Evolutionary conservation across 2,888 invertebrate species (phyloP).

Genomic region (Tetragnatha montana): DNA sequence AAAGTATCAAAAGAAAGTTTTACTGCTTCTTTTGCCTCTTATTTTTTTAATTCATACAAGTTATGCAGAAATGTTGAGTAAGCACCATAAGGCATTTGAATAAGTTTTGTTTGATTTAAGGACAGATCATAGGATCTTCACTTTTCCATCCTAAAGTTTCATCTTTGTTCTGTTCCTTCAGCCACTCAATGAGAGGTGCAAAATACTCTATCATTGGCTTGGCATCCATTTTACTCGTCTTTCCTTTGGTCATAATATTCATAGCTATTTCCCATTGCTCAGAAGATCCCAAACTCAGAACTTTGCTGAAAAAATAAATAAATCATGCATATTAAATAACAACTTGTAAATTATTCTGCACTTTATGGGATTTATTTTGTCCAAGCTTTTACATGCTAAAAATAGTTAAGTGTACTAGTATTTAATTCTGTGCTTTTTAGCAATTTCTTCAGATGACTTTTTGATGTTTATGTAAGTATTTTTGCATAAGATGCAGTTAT

Average conservation of each 20-base stretch:
- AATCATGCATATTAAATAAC: neutral
- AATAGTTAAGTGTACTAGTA: neutral
- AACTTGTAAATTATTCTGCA: neutral
- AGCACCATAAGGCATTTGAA: too few relatives aligned
- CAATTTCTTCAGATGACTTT: too few relatives aligned
- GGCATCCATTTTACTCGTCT: slow-evolving; percentile 82
- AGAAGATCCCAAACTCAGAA: slow-evolving; percentile 69
- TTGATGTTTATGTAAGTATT: too few relatives aligned
- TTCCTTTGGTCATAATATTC: slow-evolving; percentile 71
- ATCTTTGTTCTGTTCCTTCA: slow-evolving; percentile 87
- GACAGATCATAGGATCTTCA: slow-evolving; percentile 63
- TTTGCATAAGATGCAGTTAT: too few relatives aligned
- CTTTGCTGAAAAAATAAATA: slow-evolving; percentile 39
- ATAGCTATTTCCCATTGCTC: slow-evolving; percentile 68
- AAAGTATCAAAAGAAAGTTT: too few relatives aligned
- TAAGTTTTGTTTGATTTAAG: neutral
- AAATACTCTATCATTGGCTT: slow-evolving; percentile 90
- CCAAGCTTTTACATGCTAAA: neutral
- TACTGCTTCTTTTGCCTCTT: too few relatives aligned
- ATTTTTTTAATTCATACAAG: too few relatives aligned
- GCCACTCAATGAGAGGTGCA: slow-evolving; percentile 90
- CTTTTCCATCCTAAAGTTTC: slow-evolving; percentile 89
- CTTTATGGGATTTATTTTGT: neutral
- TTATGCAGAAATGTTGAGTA: too few relatives aligned
- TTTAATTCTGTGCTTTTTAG: too few relatives aligned